Conservation (phyloP, 2,888 invertebrate genomes). For the Coremacera marginata region DNA sequence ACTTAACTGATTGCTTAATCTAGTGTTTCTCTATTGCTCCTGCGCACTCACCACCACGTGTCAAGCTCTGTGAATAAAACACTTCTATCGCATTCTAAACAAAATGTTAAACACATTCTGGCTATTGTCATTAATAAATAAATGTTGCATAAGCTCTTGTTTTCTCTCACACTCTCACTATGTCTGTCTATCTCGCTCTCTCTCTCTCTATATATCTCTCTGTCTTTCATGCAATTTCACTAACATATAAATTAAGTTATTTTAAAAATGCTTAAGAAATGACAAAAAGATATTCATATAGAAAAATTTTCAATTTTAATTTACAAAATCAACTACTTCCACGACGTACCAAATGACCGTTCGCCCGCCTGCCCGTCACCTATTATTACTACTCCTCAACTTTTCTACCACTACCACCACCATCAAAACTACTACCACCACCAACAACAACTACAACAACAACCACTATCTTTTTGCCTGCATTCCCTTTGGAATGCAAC, state of each 20-base stretch:
- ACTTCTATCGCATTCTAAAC: neutral
- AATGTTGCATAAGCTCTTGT: slow-evolving; percentile 20
- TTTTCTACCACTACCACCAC: slow-evolving; percentile 29
- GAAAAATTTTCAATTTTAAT: slow-evolving; percentile 25
- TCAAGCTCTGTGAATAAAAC: slow-evolving; percentile 19
- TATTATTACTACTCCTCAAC: slow-evolving; percentile 20
- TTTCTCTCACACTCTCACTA: slow-evolving; percentile 12
- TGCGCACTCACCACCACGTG: neutral
- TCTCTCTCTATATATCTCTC: slow-evolving; percentile 11
- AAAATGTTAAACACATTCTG: neutral
- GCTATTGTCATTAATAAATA: slow-evolving; percentile 11
- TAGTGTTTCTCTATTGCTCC: neutral
- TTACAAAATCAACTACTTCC: slow-evolving; percentile 34
- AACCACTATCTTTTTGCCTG: slow-evolving; percentile 23
- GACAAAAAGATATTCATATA: slow-evolving; percentile 9
- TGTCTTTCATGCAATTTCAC: slow-evolving; percentile 34
- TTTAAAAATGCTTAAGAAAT: slow-evolving; percentile 11
- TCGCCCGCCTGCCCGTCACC: slow-evolving; percentile 23
- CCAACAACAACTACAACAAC: slow-evolving; percentile 40
- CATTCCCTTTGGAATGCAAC: slow-evolving; percentile 38
- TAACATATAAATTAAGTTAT: slow-evolving; percentile 40
- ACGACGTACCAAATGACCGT: slow-evolving; percentile 21
- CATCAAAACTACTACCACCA: slow-evolving; percentile 16
- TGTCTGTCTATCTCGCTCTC: neutral
- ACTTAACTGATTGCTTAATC: neutral